phyloP scores from a whole-genome alignment of 1,140 invertebrate species.

The Andrena cerasifolii region DNA sequence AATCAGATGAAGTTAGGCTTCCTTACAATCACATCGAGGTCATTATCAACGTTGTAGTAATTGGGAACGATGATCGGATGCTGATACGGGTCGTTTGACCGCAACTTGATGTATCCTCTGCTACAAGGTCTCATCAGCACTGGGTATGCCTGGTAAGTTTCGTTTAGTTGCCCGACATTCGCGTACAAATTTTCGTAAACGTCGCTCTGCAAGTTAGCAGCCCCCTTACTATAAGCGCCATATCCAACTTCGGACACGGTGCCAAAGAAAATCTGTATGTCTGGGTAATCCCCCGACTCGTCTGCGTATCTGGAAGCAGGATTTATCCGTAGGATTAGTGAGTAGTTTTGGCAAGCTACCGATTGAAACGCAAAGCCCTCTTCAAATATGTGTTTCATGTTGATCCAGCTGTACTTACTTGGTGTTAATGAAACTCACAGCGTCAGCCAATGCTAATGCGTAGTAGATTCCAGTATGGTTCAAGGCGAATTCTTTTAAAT shows the following conservation, averaged over 20 bases:
- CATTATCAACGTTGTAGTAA: constrained; percentile 88
- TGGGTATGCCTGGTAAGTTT: constrained; percentile 86
- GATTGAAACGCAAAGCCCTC: too few relatives aligned
- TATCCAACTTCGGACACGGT: constrained; percentile 80
- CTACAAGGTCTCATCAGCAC: constrained; percentile 88
- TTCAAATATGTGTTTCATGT: not conserved
- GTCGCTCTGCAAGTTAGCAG: constrained; percentile 86
- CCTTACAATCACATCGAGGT: constrained; percentile 87
- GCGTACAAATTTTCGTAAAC: constrained; percentile 87
- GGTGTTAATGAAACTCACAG: constrained; percentile 89
- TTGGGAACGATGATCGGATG: constrained; percentile 92
- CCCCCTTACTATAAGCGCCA: constrained; percentile 86
- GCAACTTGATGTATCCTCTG: constrained; percentile 86
- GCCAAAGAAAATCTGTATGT: constrained; percentile 89
- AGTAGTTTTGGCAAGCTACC: too few relatives aligned
- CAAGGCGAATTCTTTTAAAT: constrained; percentile 84
- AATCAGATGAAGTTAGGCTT: constrained; percentile 11
- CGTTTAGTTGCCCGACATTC: constrained; percentile 82
- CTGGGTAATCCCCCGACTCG: constrained; percentile 81
- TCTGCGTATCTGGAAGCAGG: constrained; percentile 84
- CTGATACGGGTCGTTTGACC: constrained; percentile 85
- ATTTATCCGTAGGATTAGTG: not conserved
- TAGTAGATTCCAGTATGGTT: constrained; percentile 85
- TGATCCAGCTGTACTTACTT: constrained; percentile 74
- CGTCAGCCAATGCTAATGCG: constrained; percentile 87